Evolutionary conservation across 37 sponge, comb jelly and placozoan species (phyloP).

Genomic region (Spongilla lacustris): DNA sequence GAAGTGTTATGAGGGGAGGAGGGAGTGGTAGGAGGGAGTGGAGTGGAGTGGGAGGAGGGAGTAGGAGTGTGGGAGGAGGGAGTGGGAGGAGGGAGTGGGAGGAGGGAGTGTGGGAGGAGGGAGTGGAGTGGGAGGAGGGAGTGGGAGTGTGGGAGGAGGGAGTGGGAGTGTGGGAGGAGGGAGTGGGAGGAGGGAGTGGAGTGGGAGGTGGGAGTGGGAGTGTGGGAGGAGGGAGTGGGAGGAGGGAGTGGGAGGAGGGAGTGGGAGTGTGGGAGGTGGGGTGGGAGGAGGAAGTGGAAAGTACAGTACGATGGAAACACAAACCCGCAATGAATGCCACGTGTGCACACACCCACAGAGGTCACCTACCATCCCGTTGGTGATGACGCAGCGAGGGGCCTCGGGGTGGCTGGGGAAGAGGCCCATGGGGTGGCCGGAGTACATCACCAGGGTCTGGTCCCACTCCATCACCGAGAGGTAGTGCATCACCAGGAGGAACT

Average conservation of each 20-base stretch:
- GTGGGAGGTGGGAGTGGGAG: conserved; percentile 8
- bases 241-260: background rate
- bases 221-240: background rate
- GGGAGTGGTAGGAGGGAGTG: too few relatives aligned
- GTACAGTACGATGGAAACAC: background rate
- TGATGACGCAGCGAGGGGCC: conserved; percentile 92
- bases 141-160: too few relatives aligned
- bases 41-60: too few relatives aligned
- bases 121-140: too few relatives aligned
- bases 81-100: background rate
- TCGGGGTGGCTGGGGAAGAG: conserved; percentile 86
- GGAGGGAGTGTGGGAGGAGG: too few relatives aligned
- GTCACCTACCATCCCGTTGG: conserved; percentile 90
- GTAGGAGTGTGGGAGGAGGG: background rate
- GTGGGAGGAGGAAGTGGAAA: background rate
- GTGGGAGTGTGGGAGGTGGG: background rate
- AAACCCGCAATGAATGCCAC: background rate
- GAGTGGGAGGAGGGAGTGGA: too few relatives aligned
- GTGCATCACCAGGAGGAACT: conserved; percentile 96
- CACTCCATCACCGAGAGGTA: conserved; percentile 89
- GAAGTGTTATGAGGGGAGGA: background rate
- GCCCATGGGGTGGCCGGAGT: conserved; percentile 98
- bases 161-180: too few relatives aligned
- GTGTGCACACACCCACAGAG: background rate
- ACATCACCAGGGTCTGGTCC: conserved; percentile 95